These are phyloP conservation scores for Holacanthus passer DNA, from an alignment of 2,113 vertebrate genomes.

Conservation along the genomic window DNA sequence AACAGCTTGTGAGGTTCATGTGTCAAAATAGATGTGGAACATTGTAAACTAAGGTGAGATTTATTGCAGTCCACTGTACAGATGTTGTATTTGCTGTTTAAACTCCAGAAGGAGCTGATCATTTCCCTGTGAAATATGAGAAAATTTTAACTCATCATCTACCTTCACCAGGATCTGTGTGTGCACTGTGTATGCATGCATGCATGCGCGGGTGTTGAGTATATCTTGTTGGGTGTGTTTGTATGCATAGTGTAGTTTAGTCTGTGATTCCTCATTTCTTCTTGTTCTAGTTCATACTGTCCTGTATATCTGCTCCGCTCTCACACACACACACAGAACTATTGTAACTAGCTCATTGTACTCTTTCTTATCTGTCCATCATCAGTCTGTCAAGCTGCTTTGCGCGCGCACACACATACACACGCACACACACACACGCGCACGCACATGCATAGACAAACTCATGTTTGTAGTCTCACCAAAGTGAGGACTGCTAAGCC, in stretches of 20 bases:
- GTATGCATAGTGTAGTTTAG: not conserved
- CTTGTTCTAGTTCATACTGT: not conserved
- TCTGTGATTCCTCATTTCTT: not conserved
- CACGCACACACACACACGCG: not conserved
- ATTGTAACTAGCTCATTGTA: not conserved
- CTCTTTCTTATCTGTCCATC: not conserved
- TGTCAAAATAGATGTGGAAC: no score
- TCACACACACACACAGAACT: not conserved
- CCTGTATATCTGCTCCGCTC: not conserved
- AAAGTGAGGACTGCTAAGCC: no score
- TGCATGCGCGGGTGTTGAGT: no score
- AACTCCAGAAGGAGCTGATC: not conserved
- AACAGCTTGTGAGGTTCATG: no score
- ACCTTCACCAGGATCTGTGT: not conserved
- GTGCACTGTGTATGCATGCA: no score
- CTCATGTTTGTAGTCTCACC: not conserved
- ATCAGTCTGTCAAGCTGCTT: not conserved
- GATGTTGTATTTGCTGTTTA: not conserved
- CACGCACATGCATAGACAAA: not conserved
- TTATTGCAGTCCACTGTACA: not conserved
- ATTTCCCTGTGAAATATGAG: not conserved
- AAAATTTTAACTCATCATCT: no score
- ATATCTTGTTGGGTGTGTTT: not conserved
- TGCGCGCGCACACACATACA: not conserved
- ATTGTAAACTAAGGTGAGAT: no score